These are phyloP conservation scores for Alauda arvensis DNA, from an alignment of 2,797 vertebrate genomes.

Conservation along the genomic window DNA sequence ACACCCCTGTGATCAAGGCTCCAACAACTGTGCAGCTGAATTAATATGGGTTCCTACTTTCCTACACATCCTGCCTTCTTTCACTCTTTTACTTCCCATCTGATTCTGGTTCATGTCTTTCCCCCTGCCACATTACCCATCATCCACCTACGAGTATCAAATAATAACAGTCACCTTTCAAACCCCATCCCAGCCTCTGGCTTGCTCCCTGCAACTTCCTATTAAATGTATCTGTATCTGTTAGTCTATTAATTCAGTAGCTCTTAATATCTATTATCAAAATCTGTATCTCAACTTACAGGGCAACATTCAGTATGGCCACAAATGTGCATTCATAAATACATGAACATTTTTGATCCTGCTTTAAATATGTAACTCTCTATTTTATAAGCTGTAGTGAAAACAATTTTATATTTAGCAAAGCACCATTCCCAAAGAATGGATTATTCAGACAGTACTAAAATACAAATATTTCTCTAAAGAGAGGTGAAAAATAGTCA, in stretches of 20 bases:
- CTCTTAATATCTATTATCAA: background rate
- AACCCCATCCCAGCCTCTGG: background rate
- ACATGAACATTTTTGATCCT: background rate
- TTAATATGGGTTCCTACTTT: background rate
- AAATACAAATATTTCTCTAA: background rate
- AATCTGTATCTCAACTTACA: background rate
- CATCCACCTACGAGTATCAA: background rate
- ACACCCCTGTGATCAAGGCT: background rate
- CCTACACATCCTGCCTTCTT: background rate
- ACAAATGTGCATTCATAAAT: background rate
- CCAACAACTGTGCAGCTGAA: background rate
- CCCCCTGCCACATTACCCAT: rapidly evolving
- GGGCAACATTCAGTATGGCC: background rate
- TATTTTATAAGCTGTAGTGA: background rate
- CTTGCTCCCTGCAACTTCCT: background rate
- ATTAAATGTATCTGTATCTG: background rate
- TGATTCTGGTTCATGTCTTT: rapidly evolving
- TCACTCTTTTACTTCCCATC: background rate
- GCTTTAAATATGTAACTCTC: background rate
- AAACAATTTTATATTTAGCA: background rate
- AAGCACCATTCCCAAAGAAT: background rate
- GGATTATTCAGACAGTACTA: background rate
- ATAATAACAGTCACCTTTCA: background rate
- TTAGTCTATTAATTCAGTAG: background rate
- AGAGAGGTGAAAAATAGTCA: background rate